These are phyloP conservation scores for Scaptodrosophila lebanonensis DNA, from an alignment of 1,140 invertebrate species.

Conservation along the genomic window DNA sequence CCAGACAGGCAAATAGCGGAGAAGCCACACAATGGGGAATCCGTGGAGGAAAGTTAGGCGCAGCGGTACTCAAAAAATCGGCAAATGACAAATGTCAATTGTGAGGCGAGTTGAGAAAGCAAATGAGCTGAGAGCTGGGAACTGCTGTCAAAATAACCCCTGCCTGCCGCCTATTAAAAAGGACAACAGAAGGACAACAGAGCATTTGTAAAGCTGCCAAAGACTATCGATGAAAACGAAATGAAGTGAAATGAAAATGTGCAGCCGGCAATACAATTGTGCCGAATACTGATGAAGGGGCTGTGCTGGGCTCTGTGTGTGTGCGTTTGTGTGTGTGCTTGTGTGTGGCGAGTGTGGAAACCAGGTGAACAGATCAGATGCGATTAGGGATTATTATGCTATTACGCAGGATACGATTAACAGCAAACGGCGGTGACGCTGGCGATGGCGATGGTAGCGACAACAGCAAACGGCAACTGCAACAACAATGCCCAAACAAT, in stretches of 20 bases:
- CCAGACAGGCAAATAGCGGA: no score
- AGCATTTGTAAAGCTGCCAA: slow-evolving; percentile 50
- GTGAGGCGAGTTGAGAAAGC: slow-evolving; percentile 48
- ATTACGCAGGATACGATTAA: slow-evolving; percentile 75
- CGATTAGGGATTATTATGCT: slow-evolving; percentile 75
- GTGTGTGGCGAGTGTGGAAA: slow-evolving; percentile 34
- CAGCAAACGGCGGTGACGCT: slow-evolving; percentile 20
- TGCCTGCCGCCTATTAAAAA: slow-evolving; percentile 34
- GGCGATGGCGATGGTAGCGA: slow-evolving; percentile 40
- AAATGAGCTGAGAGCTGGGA: no score
- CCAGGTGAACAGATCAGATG: slow-evolving; percentile 74
- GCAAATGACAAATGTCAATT: slow-evolving; percentile 45
- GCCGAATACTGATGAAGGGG: not conserved
- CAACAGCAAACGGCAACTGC: slow-evolving; percentile 16
- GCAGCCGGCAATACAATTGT: slow-evolving; percentile 51
- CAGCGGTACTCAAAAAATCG: slow-evolving; percentile 3
- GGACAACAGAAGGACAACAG: slow-evolving; percentile 54
- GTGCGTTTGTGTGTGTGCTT: no score
- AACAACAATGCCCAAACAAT: not conserved
- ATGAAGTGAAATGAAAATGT: slow-evolving; percentile 44
- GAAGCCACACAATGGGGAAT: no score
- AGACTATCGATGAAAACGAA: slow-evolving; percentile 46
- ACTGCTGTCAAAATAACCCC: slow-evolving; percentile 74
- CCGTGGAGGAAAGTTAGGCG: slow-evolving; percentile 3
- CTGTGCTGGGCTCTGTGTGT: no score